These are phyloP conservation scores for Cariama cristata DNA, from an alignment of 2,113 vertebrate species.

Conservation along the genomic window DNA sequence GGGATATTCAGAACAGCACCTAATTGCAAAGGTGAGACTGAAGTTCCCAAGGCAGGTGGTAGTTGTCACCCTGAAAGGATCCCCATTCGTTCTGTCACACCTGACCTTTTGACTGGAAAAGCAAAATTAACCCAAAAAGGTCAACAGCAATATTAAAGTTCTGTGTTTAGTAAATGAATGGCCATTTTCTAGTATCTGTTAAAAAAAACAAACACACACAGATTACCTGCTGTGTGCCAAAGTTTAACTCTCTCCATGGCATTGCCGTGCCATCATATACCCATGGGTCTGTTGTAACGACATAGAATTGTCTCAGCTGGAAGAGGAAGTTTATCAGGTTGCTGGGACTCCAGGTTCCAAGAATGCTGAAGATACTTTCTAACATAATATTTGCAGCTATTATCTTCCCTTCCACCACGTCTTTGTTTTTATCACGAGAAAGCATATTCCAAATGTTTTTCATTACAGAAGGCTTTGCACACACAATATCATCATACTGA, in stretches of 20 bases:
- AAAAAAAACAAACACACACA: neutral
- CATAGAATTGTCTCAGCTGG: conserved; percentile 83
- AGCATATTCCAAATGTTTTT: fast-evolving
- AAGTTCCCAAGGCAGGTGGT: neutral
- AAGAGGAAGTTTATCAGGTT: conserved; percentile 79
- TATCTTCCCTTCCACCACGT: conserved; percentile 75
- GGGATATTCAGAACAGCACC: neutral
- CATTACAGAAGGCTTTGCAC: neutral
- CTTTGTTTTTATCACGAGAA: fast-evolving
- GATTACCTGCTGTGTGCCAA: conserved; percentile 74
- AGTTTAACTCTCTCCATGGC: conserved; percentile 66
- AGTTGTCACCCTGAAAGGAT: neutral
- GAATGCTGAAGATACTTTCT: conserved; percentile 83
- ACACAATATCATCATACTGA: conserved; percentile 94
- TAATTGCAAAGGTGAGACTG: neutral
- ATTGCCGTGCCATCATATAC: conserved; percentile 25
- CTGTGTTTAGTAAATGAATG: neutral
- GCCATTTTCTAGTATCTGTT: neutral
- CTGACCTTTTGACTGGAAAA: neutral
- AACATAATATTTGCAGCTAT: conserved; percentile 85
- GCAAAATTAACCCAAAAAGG: neutral
- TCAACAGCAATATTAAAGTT: neutral
- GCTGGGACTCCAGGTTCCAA: conserved; percentile 73
- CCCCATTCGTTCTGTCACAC: neutral
- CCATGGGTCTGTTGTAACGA: conserved; percentile 31